Conservation (phyloP, 2,113 vertebrate genomes). For the Xiphias gladius region DNA sequence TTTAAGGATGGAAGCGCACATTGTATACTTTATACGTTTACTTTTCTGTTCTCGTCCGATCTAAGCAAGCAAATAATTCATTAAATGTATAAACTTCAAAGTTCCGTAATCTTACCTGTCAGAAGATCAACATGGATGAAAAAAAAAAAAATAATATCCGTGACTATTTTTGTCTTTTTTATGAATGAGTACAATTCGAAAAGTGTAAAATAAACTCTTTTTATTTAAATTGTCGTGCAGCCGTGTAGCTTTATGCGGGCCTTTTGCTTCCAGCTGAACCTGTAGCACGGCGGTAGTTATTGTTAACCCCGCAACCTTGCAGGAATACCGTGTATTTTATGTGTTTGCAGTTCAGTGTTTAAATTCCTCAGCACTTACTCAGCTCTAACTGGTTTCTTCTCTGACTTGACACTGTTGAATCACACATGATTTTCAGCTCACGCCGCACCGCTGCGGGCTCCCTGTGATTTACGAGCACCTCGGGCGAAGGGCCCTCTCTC, state of each 20-base stretch:
- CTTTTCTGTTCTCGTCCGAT: not conserved
- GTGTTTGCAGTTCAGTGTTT: constrained; percentile 52
- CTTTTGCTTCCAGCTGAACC: not conserved
- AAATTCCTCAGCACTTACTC: constrained; percentile 66
- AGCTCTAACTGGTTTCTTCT: constrained; percentile 59
- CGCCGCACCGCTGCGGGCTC: constrained; percentile 68
- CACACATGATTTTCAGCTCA: constrained; percentile 71
- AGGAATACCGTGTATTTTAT: constrained; percentile 2
- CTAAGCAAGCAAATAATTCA: not conserved
- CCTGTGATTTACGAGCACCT: constrained; percentile 73
- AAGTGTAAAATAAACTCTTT: not conserved
- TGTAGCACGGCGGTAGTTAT: constrained; percentile 4
- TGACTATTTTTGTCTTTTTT: not conserved
- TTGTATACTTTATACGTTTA: not conserved
- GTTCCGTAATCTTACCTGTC: constrained; percentile 16
- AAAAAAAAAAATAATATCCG: not conserved
- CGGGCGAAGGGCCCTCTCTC: constrained; percentile 44
- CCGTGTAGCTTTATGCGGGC: not conserved
- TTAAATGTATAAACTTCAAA: not conserved
- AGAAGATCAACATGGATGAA: constrained; percentile 7
- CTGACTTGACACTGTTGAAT: constrained; percentile 71
- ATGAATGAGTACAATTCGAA: not conserved
- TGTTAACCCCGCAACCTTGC: constrained; percentile 11
- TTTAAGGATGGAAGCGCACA: not conserved
- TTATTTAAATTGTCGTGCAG: not conserved